phyloP scores from a whole-genome alignment of 2,888 invertebrate genomes.

The Lissocephala sabroskyi region DNA sequence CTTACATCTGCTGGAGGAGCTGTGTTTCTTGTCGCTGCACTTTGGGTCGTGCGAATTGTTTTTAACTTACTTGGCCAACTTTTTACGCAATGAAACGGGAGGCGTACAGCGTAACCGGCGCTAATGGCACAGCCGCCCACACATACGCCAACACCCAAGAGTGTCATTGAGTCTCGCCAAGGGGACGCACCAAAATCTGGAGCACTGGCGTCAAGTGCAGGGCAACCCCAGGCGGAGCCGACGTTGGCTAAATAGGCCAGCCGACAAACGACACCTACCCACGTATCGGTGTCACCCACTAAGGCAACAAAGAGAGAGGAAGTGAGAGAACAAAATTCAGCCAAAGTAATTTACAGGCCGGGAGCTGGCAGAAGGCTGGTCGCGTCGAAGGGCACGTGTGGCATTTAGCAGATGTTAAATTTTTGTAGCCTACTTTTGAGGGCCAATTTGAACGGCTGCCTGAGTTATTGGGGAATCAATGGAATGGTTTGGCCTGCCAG shows the following conservation, averaged over 20 bases:
- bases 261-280: constrained; percentile 32
- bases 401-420: constrained; percentile 5
- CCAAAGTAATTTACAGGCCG: constrained; percentile 44
- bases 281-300: constrained; percentile 56
- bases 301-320: constrained; percentile 9
- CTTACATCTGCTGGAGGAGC: too few species aligned
- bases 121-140: constrained; percentile 21
- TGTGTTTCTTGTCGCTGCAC: too few species aligned
- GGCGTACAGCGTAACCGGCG: constrained; percentile 10
- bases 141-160: constrained; percentile 13
- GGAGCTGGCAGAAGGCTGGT: constrained; percentile 12
- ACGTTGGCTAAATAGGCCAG: constrained; percentile 43
- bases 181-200: constrained; percentile 41
- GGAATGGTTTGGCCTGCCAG: background rate
- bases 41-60: constrained; percentile 30
- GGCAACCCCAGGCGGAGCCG: constrained; percentile 31
- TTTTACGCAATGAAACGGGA: constrained; percentile 15
- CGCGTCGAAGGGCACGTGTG: too few species aligned
- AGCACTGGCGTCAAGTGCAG: constrained; percentile 61
- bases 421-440: constrained; percentile 52
- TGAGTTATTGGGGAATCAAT: constrained; percentile 11
- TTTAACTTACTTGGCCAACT: constrained; percentile 32
- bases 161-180: constrained; percentile 26
- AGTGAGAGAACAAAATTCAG: constrained; percentile 15
- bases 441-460: constrained; percentile 10